Conservation (phyloP, 92 coral and sea anemone species). For the Diadumene lineata region DNA sequence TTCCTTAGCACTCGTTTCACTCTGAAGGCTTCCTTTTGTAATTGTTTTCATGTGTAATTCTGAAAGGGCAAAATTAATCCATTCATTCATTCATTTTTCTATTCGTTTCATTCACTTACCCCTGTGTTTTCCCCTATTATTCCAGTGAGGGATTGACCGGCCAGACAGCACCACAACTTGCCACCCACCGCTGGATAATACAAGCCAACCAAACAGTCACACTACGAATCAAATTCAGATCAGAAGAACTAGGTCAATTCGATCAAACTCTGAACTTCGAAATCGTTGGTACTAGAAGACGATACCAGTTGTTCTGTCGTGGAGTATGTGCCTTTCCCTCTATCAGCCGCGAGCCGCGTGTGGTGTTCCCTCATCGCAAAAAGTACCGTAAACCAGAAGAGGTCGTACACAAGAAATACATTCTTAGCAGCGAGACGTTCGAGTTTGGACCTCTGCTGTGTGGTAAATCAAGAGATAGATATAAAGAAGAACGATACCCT, state of each 20-base stretch:
- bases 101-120: background rate
- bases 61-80: too few relatives aligned
- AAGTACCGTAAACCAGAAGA: slow-evolving; percentile 97
- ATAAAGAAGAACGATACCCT: slow-evolving; percentile 92
- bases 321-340: slow-evolving; percentile 98
- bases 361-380: slow-evolving; percentile 92
- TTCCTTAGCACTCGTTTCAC: too few relatives aligned
- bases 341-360: slow-evolving; percentile 97
- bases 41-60: too few relatives aligned
- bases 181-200: slow-evolving; percentile 89
- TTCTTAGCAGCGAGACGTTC: slow-evolving; percentile 80
- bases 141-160: slow-evolving; percentile 51
- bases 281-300: slow-evolving; percentile 94
- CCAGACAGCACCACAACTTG: slow-evolving; percentile 68
- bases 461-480: slow-evolving; percentile 93
- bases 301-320: slow-evolving; percentile 96
- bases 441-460: slow-evolving; percentile 98
- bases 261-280: slow-evolving; percentile 97
- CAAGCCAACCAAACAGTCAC: slow-evolving; percentile 80
- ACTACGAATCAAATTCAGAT: slow-evolving; percentile 83
- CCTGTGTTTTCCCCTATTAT: background rate
- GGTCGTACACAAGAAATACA: slow-evolving; percentile 94
- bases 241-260: slow-evolving; percentile 98
- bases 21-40: too few relatives aligned
- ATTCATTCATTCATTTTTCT: background rate